Conservation (phyloP, 53 echinoderm and acorn worm species). For the Hippasteria phrygiana region DNA sequence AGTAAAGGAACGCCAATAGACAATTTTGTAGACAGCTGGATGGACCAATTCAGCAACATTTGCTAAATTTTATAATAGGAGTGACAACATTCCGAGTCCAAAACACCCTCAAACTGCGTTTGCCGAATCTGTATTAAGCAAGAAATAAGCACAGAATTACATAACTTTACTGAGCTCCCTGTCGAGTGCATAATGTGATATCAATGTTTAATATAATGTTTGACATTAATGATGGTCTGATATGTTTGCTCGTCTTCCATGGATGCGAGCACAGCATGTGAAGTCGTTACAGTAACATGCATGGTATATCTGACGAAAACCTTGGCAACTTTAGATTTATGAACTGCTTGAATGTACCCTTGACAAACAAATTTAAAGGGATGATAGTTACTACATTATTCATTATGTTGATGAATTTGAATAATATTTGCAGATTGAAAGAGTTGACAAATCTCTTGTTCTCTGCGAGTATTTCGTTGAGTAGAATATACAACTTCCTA, state of each 20-base stretch:
- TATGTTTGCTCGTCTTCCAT: too few species aligned
- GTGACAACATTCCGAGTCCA: not conserved
- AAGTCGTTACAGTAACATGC: too few species aligned
- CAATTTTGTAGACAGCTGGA: conserved; percentile 1
- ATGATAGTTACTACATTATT: too few species aligned
- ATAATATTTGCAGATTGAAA: not conserved
- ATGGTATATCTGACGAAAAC: too few species aligned
- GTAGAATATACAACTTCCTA: not conserved
- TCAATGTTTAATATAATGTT: not conserved
- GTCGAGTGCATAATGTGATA: too few species aligned
- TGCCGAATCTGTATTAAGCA: not conserved
- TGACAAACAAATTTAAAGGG: too few species aligned
- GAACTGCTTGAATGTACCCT: too few species aligned
- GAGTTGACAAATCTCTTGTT: not conserved
- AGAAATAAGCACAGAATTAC: not conserved
- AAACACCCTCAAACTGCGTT: not conserved
- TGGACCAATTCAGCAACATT: conserved; percentile 3
- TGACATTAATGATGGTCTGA: not conserved
- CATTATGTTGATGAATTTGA: not conserved
- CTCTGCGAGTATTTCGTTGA: too few species aligned
- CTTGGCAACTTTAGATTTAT: too few species aligned
- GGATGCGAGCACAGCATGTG: too few species aligned
- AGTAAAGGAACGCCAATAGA: not conserved
- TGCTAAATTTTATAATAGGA: conserved; percentile 13
- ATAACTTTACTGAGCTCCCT: too few species aligned